A percentile compares a stretch with the other conserved stretches of the same genome.
Conservation (phyloP, 1,140 invertebrate species). For the Polypedilum pembai region DNA sequence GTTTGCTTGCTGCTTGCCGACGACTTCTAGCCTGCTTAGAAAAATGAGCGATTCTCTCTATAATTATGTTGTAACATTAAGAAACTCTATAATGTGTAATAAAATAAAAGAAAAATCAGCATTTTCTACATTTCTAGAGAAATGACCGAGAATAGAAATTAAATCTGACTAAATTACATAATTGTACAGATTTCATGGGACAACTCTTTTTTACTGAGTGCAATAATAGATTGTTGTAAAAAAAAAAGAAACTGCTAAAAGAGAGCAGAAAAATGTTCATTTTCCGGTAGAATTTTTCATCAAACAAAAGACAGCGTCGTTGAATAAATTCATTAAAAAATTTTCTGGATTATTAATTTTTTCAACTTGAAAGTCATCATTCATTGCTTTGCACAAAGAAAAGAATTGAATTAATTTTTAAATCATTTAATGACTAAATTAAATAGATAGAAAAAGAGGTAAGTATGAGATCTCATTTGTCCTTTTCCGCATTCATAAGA, state of each 20-base stretch:
- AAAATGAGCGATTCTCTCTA: constrained; percentile 1
- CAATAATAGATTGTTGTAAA: not conserved
- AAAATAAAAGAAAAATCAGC: not conserved
- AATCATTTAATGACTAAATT: not conserved
- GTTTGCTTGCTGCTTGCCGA: not conserved
- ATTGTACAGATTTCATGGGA: too few species aligned
- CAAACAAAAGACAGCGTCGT: not conserved
- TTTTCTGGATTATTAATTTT: constrained; percentile 28
- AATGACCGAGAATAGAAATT: too few species aligned
- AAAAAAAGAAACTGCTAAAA: not conserved
- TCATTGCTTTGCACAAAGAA: too few species aligned
- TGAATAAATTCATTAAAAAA: constrained; percentile 22
- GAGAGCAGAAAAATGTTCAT: not conserved
- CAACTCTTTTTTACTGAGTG: too few species aligned
- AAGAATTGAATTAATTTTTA: not conserved
- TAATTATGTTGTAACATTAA: constrained; percentile 19
- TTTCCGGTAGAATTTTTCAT: constrained; percentile 18
- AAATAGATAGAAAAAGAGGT: not conserved
- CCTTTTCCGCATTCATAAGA: constrained; percentile 16
- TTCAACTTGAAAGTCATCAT: constrained; percentile 1
- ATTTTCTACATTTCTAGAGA: not conserved
- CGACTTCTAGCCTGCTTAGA: not conserved
- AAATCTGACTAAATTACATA: too few species aligned
- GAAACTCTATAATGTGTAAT: not conserved
- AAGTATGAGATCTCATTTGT: not conserved